A percentile compares a stretch with the other conserved stretches of the same genome.
These are phyloP conservation scores for Drosophila subobscura DNA, from an alignment of 1,140 invertebrate genomes.

Conservation along the genomic window DNA sequence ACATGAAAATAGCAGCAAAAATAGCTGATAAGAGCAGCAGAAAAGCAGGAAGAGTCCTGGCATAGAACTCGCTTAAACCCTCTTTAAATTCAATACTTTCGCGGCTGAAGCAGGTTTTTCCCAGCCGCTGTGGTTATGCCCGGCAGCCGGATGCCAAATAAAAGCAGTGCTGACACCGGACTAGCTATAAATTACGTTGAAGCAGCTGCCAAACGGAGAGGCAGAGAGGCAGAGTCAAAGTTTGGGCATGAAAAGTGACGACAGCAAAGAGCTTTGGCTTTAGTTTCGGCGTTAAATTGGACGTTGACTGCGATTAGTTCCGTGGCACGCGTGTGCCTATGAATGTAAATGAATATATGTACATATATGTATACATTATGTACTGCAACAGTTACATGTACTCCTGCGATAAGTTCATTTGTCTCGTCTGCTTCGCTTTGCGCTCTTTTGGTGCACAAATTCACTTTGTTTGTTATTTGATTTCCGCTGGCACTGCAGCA, in stretches of 20 bases:
- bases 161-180: conserved; percentile 48
- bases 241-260: conserved; percentile 64
- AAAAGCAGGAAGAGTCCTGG: too few species aligned
- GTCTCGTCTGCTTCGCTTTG: conserved; percentile 22
- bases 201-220: conserved; percentile 3
- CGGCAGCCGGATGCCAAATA: conserved; percentile 59
- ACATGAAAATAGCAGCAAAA: too few species aligned
- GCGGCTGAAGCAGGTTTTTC: background rate
- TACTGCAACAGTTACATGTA: conserved; percentile 29
- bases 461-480: conserved; percentile 40
- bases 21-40: too few species aligned
- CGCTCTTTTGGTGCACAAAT: conserved; percentile 3
- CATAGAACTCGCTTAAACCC: too few species aligned
- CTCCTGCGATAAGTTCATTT: conserved; percentile 30
- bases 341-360: conserved; percentile 48
- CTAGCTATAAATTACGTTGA: conserved; percentile 52
- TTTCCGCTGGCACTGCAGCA: conserved; percentile 19
- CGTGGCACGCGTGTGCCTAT: conserved; percentile 46
- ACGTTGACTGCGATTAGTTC: conserved; percentile 55
- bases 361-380: background rate
- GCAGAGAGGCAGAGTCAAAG: conserved; percentile 17
- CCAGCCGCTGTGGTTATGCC: conserved; percentile 4
- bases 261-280: conserved; percentile 43
- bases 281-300: conserved; percentile 16
- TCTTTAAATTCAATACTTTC: too few species aligned